phyloP scores from a whole-genome alignment of 2,797 vertebrate species.

The Pelochelys cantorii region DNA sequence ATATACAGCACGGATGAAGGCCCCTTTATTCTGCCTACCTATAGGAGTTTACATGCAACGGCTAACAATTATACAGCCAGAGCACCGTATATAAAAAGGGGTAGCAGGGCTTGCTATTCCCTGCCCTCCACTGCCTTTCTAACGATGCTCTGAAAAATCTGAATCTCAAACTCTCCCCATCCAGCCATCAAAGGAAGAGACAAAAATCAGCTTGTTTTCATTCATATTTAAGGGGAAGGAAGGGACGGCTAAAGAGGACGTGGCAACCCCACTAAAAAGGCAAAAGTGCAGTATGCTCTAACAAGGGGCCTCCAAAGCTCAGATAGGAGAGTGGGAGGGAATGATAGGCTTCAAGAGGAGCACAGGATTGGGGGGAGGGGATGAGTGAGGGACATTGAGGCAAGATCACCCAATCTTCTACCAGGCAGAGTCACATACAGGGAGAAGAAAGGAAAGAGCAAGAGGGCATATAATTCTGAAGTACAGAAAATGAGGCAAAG shows the following conservation, averaged over 20 bases:
- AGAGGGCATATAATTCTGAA: neutral
- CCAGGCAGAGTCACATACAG: neutral
- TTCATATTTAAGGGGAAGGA: conserved; percentile 64
- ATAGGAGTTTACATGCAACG: conserved; percentile 75
- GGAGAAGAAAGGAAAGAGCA: neutral
- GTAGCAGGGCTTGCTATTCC: neutral
- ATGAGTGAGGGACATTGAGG: neutral
- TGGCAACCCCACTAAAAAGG: neutral
- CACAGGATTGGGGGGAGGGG: neutral
- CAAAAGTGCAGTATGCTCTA: conserved; percentile 9
- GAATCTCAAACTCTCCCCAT: conserved; percentile 57
- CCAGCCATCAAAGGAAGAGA: conserved; percentile 63
- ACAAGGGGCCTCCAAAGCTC: conserved; percentile 37
- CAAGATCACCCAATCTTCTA: neutral
- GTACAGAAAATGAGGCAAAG: neutral
- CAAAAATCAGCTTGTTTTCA: conserved; percentile 65
- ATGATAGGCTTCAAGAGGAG: neutral
- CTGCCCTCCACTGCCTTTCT: conserved; percentile 31
- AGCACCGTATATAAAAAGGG: neutral
- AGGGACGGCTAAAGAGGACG: conserved; percentile 45
- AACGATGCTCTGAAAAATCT: conserved; percentile 61
- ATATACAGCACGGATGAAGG: conserved; percentile 73
- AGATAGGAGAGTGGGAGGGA: conserved; percentile 33
- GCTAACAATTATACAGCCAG: conserved; percentile 70
- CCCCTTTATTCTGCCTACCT: conserved; percentile 68